Evolutionary conservation across 1,140 invertebrate species (phyloP).

Genomic region (Trichonephila inaurata): DNA sequence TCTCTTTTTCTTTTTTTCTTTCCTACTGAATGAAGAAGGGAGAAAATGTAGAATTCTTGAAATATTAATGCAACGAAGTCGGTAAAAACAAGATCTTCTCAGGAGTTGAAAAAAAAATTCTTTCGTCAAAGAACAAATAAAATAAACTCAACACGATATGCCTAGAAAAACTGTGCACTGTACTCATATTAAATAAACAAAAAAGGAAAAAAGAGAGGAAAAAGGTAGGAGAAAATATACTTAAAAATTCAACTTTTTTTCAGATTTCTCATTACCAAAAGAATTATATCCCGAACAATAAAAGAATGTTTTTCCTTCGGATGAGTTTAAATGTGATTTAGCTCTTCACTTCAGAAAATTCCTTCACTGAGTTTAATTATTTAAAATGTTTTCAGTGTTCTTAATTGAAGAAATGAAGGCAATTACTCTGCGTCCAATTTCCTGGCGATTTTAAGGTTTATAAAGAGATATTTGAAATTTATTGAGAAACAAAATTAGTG

Average conservation of each 20-base stretch:
- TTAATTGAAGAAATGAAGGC: slow-evolving; percentile 26
- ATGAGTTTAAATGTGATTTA: not conserved
- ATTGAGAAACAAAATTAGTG: not conserved
- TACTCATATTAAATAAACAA: slow-evolving; percentile 11
- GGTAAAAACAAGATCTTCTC: slow-evolving; percentile 7
- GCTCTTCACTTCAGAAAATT: not conserved
- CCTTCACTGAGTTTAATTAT: slow-evolving; percentile 43
- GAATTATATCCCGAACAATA: not conserved
- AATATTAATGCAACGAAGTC: slow-evolving; percentile 26
- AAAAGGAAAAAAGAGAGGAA: not conserved
- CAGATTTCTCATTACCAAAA: not conserved
- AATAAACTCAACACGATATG: slow-evolving; percentile 41
- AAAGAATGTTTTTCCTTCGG: not conserved
- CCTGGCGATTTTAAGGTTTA: not conserved
- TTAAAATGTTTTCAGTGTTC: slow-evolving; percentile 35
- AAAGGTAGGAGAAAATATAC: not conserved
- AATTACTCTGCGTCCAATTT: not conserved
- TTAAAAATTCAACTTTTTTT: slow-evolving; percentile 2
- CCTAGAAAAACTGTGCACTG: not conserved
- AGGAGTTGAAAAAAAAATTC: not conserved
- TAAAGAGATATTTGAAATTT: not conserved
- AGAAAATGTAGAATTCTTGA: not conserved
- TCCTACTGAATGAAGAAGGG: not conserved
- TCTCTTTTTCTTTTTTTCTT: not conserved
- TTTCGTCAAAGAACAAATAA: not conserved